These are phyloP conservation scores for Kryptopterus vitreolus DNA, from an alignment of 2,797 vertebrate species.

Conservation along the genomic window DNA sequence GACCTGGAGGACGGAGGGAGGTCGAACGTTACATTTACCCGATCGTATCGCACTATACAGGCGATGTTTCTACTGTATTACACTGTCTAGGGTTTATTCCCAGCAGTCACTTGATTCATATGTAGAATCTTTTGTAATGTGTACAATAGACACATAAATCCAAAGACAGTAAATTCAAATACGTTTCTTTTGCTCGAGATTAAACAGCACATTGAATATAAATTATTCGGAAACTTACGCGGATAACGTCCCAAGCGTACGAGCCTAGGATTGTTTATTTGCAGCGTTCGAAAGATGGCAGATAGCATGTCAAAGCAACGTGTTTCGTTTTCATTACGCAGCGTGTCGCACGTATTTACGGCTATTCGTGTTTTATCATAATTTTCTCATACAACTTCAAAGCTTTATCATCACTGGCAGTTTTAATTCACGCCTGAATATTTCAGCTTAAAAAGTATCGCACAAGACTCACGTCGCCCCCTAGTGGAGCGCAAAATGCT, in stretches of 20 bases:
- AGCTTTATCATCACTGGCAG: no score
- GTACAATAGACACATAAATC: background rate
- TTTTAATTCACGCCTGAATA: no score
- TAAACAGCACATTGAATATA: background rate
- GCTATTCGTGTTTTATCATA: no score
- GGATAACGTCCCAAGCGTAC: no score
- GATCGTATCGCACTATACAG: background rate
- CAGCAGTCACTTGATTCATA: background rate
- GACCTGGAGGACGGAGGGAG: background rate
- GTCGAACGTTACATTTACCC: background rate
- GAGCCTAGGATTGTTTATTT: no score
- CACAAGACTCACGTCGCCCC: background rate
- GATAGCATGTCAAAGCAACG: no score
- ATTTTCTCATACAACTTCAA: no score
- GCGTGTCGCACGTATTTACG: no score
- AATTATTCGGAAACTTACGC: background rate
- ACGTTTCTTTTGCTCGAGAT: background rate
- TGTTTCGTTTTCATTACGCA: no score
- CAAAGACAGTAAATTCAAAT: background rate
- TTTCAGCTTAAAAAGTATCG: no score
- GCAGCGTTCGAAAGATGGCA: no score
- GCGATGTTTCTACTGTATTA: background rate
- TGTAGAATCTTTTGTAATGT: background rate
- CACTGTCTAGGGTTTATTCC: background rate
- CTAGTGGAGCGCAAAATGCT: slow-evolving; percentile 13